phyloP scores from a whole-genome alignment of 2,797 vertebrate species.

The Melanotaenia boesemani region DNA sequence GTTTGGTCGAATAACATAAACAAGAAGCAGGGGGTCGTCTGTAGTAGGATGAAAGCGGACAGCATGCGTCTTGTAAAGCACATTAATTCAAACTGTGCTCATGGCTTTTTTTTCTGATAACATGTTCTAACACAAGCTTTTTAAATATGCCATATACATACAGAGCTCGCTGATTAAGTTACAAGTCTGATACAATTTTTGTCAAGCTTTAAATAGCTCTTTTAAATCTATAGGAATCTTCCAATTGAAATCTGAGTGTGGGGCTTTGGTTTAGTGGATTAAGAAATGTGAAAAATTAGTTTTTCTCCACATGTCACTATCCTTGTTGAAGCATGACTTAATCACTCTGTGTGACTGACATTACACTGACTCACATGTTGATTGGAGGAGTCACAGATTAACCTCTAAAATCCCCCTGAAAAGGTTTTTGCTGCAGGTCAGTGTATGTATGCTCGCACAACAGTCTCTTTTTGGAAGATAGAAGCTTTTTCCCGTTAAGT shows the following conservation, averaged over 20 bases:
- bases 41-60: constrained; percentile 17
- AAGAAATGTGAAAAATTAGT: neutral
- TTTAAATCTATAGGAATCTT: too few species aligned
- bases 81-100: constrained; percentile 29
- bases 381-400: neutral
- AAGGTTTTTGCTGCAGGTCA: neutral
- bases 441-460: neutral
- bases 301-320: constrained; percentile 1
- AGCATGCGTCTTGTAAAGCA: constrained; percentile 23
- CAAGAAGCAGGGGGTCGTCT: constrained; percentile 46
- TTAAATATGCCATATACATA: constrained; percentile 9
- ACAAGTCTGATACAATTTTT: neutral
- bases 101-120: constrained; percentile 7
- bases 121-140: neutral
- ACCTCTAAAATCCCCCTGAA: neutral
- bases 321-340: neutral
- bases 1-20: constrained; percentile 48
- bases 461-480: neutral
- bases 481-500: neutral
- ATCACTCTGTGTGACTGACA: neutral
- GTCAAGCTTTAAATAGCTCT: too few species aligned
- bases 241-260: too few species aligned
- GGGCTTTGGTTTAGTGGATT: neutral
- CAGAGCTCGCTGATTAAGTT: neutral
- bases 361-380: neutral